These are phyloP conservation scores for Taxidea taxus DNA, from an alignment of 2,113 vertebrate species.

Conservation along the genomic window DNA sequence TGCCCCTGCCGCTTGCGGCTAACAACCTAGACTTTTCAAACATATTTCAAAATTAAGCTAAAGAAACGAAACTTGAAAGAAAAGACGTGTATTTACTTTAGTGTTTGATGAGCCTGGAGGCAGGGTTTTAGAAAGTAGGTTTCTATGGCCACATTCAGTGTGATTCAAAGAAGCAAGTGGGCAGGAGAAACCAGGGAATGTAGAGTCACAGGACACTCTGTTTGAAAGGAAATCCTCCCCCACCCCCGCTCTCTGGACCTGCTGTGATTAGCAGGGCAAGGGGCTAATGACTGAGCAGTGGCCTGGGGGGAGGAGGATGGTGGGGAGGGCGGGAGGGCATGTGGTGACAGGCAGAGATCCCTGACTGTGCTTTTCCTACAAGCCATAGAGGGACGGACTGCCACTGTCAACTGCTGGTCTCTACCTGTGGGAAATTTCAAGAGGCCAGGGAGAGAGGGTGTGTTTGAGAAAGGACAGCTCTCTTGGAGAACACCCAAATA, in stretches of 20 bases:
- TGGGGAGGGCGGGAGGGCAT: neutral
- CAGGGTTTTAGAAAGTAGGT: neutral
- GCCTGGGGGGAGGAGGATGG: accelerated
- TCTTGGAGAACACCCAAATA: neutral
- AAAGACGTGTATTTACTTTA: neutral
- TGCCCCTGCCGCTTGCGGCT: neutral
- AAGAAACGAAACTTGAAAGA: conserved; percentile 49
- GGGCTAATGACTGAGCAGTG: neutral
- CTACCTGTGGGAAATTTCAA: neutral
- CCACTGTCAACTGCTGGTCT: too few relatives aligned
- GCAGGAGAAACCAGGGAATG: neutral
- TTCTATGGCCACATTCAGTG: neutral
- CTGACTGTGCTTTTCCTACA: neutral
- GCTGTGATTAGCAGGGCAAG: neutral
- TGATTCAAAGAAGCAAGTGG: neutral
- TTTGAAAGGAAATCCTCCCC: neutral
- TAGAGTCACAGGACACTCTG: neutral
- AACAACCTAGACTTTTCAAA: conserved; percentile 22
- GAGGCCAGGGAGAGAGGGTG: neutral
- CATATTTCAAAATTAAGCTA: conserved; percentile 51
- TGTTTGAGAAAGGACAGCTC: neutral
- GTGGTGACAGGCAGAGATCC: neutral
- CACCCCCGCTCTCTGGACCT: too few relatives aligned
- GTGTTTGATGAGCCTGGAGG: neutral
- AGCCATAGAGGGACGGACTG: neutral